phyloP scores from a whole-genome alignment of 2,113 vertebrate genomes.

The Geococcyx californianus region DNA sequence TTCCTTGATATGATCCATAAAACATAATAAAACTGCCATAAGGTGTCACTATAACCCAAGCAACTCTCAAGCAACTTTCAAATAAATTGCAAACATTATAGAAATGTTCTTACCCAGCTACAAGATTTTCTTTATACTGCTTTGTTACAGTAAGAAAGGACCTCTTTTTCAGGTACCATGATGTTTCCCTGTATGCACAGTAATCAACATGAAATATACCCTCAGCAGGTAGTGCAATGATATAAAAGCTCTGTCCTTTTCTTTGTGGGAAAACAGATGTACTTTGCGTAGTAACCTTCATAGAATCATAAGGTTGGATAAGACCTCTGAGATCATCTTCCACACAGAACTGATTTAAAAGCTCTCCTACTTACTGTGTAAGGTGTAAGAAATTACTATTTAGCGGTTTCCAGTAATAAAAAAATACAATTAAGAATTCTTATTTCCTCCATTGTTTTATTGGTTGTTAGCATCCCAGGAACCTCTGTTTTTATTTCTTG shows the following conservation, averaged over 20 bases:
- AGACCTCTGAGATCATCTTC: too few relatives aligned
- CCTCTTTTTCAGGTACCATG: neutral
- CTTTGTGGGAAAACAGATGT: neutral
- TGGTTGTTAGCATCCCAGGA: neutral
- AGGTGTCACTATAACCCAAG: conserved; percentile 71
- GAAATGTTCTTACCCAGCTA: neutral
- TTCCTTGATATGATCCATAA: neutral
- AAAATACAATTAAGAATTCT: neutral
- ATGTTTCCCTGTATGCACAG: neutral
- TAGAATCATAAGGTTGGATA: too few relatives aligned
- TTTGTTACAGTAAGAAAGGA: neutral
- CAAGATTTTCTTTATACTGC: neutral
- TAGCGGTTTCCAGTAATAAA: neutral
- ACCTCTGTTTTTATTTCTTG: neutral
- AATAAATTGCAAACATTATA: neutral
- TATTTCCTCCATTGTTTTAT: neutral
- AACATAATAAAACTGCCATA: conserved; percentile 42
- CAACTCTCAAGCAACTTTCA: neutral
- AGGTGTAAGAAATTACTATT: neutral
- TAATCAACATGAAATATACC: neutral
- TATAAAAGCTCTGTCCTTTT: neutral
- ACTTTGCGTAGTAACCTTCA: neutral
- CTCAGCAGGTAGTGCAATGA: neutral
- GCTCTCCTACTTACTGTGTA: neutral
- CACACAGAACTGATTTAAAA: neutral